Conservation (phyloP, 2,113 vertebrate species). For the Accipiter cooperii region DNA sequence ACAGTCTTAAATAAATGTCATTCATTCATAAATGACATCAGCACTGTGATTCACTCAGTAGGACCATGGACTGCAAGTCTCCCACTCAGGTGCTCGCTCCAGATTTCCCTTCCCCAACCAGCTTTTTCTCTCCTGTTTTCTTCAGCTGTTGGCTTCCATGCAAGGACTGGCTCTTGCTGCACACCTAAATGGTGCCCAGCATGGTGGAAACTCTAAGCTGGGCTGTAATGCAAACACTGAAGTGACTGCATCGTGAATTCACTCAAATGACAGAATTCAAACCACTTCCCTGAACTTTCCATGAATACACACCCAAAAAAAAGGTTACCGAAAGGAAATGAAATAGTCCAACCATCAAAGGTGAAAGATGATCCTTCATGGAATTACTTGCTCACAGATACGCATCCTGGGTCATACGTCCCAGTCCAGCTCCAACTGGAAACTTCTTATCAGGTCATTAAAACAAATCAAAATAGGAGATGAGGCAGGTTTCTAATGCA, state of each 20-base stretch:
- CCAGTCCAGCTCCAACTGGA: background rate
- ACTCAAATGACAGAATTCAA: background rate
- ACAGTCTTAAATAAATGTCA: background rate
- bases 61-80: background rate
- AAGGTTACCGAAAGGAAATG: background rate
- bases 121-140: background rate
- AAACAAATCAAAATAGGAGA: background rate
- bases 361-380: background rate
- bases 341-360: background rate
- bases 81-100: background rate
- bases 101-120: background rate
- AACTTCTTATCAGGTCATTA: background rate
- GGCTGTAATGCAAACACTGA: background rate
- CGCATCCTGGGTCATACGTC: background rate
- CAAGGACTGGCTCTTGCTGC: background rate
- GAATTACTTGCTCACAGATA: background rate
- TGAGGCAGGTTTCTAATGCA: background rate
- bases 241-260: background rate
- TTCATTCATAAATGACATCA: background rate
- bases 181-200: background rate
- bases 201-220: background rate
- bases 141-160: background rate
- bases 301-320: background rate
- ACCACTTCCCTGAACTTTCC: background rate
- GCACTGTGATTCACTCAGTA: background rate